Evolutionary conservation across 2,888 invertebrate species (phyloP), one percentile per base, ranked within the genome.

Genomic region (Syrista parreyssii): DNA sequence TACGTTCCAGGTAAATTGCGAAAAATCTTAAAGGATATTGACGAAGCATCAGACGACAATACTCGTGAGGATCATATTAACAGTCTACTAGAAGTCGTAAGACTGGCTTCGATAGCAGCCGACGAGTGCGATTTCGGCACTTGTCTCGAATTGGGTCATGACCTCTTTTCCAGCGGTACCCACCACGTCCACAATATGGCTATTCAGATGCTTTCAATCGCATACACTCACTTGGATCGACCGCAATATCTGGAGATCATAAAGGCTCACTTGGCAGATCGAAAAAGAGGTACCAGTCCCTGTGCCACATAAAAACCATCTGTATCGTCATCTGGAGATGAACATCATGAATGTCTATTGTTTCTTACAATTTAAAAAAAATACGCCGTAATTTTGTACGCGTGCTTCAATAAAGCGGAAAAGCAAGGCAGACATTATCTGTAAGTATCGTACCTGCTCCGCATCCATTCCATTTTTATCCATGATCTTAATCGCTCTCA

Each of bases 81-180:
- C 33, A 94, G 95, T 36, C 89, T 98, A 4, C 96, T 97, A 86
- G 96, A 97, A 78, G 92, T 97, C 1, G 94, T 98, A 80, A 97
- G 96, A 4, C 95, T 95, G 78, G 95, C 97, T 11, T 96, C 95
- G 90, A 97, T 97, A 90, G 99, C 98, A 0, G 95, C 96, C 78
- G 99, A 99, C 88, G 99, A 99, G 91, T 96, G 96, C 88, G 98
- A 99, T 91, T 98, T 98, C 92, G 99, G 98, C 0, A 98, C 97
- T 76, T 96, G 97, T 0, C 91, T 99, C 2, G 98, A 99, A 91
- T 92, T 97, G 68, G 98, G 98, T 0, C 94, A 97, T 83, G 95
- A 97, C 90, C 92, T 99, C 74, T 97, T 98, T 89, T 95, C 95
- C 80, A 96, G 95, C 78, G 97, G 97, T 0, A 91, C 94, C 76